Evolutionary conservation across 2,113 vertebrate genomes (phyloP), one percentile per base, ranked within the genome.

Genomic region (Hiodon alosoides): DNA sequence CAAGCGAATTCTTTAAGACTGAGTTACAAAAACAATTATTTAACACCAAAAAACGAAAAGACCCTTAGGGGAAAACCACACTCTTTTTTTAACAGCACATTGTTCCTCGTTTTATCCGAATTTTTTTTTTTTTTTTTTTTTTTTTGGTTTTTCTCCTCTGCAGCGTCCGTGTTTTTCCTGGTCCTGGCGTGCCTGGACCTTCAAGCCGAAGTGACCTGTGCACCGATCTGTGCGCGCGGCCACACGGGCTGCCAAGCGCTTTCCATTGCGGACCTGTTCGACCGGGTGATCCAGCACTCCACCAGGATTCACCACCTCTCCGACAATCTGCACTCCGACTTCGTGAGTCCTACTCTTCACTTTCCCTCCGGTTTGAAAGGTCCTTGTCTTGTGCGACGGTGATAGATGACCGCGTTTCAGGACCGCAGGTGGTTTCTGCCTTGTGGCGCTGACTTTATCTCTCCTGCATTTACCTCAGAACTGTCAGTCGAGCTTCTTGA

Each of bases 281-380:
- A 94, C 68, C 86, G 92, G 57, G 91, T 92, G 75, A 90, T 93
- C 69, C 91, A 91, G 46, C 91, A 93, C 83, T 93, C 90, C 0
- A 86, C 86, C 65, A 84, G 91, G 81, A 90, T 92, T 81, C 91
- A 93, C 57, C 78, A 87, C 65, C 84, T 93, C 64, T 92, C 93
- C 59, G 88, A 86, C 0, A 87, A 90, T 75, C 90, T 93, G 11
- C 87, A 87, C 80, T 74, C 86, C 0, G 85, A 93, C 69, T 86
- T 93, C 81, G 91, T 92, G 79, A 86, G 91, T 79, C 66, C 13
- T 16, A 2, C 57, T 66, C 58, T 69, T 67, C 68, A 7, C 46
- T 11, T 0, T 17, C n/a, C 61, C 31, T 8, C 61, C 31, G n/a
- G 10, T 10, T 7, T 57, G 5, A 57, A 57, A 57, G 54, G 54